Conservation (phyloP, 1,140 invertebrate genomes). For the Potamilus streckersoni region DNA sequence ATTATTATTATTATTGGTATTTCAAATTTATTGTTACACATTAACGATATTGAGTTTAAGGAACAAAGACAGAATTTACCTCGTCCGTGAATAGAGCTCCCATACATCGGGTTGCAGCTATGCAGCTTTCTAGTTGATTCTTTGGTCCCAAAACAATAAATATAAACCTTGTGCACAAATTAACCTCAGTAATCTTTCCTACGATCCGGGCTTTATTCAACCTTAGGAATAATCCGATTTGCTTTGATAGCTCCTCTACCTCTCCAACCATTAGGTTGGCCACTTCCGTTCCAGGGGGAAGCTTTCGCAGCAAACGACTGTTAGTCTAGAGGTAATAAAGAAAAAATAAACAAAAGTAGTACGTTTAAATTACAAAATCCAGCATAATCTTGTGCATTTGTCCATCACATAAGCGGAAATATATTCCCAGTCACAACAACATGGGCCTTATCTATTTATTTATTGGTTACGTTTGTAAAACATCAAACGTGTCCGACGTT, state of each 20-base stretch:
- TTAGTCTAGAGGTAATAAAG: conserved; percentile 45
- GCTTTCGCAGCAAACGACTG: conserved; percentile 75
- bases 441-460: not conserved
- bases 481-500: too few species aligned
- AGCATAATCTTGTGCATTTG: not conserved
- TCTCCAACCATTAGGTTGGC: conserved; percentile 98
- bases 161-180: conserved; percentile 93
- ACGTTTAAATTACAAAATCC: not conserved
- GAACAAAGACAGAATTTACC: conserved; percentile 62
- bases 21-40: too few species aligned
- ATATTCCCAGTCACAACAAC: not conserved
- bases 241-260: conserved; percentile 93
- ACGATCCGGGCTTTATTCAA: conserved; percentile 88
- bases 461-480: not conserved
- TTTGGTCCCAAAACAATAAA: conserved; percentile 86
- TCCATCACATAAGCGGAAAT: not conserved
- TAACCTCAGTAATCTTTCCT: conserved; percentile 93
- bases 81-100: conserved; percentile 95
- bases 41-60: too few species aligned
- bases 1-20: not conserved
- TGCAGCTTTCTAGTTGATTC: conserved; percentile 83
- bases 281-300: conserved; percentile 94
- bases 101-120: conserved; percentile 94
- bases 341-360: not conserved
- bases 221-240: conserved; percentile 88